phyloP scores from a whole-genome alignment of 2,113 vertebrate genomes.

The Gambusia holbrooki region DNA sequence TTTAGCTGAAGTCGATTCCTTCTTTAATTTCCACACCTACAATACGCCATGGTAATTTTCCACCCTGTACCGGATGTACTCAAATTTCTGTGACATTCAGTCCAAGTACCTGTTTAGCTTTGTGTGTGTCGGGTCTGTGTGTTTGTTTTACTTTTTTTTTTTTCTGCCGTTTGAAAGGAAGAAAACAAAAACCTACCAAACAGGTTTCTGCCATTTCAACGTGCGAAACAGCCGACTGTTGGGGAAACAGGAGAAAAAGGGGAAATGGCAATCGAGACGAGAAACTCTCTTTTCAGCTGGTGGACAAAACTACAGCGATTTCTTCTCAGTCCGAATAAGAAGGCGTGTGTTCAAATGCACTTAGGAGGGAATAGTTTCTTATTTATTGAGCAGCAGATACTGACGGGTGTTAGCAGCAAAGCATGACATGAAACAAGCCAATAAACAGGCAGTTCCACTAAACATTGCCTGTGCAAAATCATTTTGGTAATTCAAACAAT shows the following conservation, averaged over 20 bases:
- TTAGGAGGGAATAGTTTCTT: no score
- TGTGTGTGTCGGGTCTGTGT: background rate
- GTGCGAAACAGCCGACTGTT: conserved; percentile 10
- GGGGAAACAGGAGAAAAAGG: conserved; percentile 8
- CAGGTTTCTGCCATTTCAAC: conserved; percentile 20
- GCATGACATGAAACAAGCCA: no score
- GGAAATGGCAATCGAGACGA: background rate
- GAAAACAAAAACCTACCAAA: conserved; percentile 19
- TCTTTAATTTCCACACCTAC: no score
- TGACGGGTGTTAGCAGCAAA: no score
- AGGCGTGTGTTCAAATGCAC: no score
- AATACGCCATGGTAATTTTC: background rate
- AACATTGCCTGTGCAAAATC: no score
- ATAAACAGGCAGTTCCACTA: no score
- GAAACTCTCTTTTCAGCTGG: background rate
- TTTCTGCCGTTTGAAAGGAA: background rate
- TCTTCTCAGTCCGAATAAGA: no score
- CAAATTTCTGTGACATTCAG: conserved; percentile 51
- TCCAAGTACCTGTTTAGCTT: conserved; percentile 8
- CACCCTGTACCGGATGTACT: background rate
- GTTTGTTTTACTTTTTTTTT: no score
- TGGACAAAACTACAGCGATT: background rate
- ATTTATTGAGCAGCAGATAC: no score
- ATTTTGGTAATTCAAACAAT: no score
- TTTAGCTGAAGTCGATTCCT: no score